These are phyloP conservation scores for Platalea minor DNA, from an alignment of 2,797 vertebrate species.

Conservation along the genomic window DNA sequence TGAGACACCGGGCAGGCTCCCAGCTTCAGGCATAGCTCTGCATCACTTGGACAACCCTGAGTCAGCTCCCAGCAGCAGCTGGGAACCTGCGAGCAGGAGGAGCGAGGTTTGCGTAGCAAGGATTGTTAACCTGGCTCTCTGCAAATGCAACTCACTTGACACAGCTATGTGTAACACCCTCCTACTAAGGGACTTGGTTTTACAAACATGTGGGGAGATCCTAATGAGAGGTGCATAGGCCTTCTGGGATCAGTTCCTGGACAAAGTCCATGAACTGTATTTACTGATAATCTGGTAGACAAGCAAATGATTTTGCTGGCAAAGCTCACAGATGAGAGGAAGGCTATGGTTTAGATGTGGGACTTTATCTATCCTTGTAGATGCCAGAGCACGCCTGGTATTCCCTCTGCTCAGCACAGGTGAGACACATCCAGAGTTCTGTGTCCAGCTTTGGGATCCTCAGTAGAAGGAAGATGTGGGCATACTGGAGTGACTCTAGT, in stretches of 20 bases:
- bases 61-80: neutral
- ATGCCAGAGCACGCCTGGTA: neutral
- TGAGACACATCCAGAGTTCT: neutral
- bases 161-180: neutral
- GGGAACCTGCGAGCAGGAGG: neutral
- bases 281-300: neutral
- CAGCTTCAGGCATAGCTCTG: neutral
- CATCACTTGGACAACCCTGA: fast-evolving
- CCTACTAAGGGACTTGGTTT: neutral
- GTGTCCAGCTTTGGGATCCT: neutral
- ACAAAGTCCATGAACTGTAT: neutral
- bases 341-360: neutral
- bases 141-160: neutral
- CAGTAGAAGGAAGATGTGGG: neutral
- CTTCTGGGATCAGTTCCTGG: neutral
- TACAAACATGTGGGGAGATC: neutral
- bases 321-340: neutral
- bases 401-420: neutral
- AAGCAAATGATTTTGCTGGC: neutral
- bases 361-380: neutral
- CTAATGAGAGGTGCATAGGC: neutral
- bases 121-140: neutral
- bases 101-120: neutral
- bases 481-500: neutral
- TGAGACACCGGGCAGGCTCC: neutral